Evolutionary conservation across 2,797 vertebrate species (phyloP), one percentile per base, ranked within the genome.

Genomic region (Zalophus californianus): DNA sequence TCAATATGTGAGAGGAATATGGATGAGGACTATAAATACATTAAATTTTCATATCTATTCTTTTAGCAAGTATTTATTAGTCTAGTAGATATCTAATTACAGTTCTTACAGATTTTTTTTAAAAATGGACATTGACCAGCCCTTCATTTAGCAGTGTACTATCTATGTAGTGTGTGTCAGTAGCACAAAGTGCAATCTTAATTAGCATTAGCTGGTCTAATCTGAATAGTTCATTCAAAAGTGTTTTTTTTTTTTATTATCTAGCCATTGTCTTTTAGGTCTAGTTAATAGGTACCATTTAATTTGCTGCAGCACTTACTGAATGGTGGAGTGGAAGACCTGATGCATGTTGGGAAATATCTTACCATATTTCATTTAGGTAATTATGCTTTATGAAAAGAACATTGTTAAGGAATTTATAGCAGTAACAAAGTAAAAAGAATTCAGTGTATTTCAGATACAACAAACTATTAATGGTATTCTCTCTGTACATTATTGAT

Each of bases 351-450:
- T 85, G 48, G 52, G 70, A 86, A 85, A 16, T 73, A 7, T 86
- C 38, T 82, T 66, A 44, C 79, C 44, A 48, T 82, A 16, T 35
- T 90, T 82, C 4, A 72, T 75, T 82, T 62, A 83, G 44, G 18
- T 78, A 58, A 96, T 86, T 96, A 64, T 91, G 29, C 52, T 80
- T 62, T 95, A 91, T 41, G 92, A 88, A 94, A 88, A 84, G 54
- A 96, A 87, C 20, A 75, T 62, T 94, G 90, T 68, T 68, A 96
- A 92, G 68, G 41, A 94, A 78, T 96, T 86, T 68, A 32, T 90
- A 78, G 21, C 7, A 86, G 27, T 91, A 78, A 60, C 73, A 50
- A 95, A 78, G 32, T 90, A 68, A 94, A 84, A 96, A 88, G 20
- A 90, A 75, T 94, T 68, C 35, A 86, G 0, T 91, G 27, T 58